Percentiles rank a stretch among this genome's conserved stretches.
Conservation (phyloP, 2,888 invertebrate genomes). For the Globia sparganii region DNA sequence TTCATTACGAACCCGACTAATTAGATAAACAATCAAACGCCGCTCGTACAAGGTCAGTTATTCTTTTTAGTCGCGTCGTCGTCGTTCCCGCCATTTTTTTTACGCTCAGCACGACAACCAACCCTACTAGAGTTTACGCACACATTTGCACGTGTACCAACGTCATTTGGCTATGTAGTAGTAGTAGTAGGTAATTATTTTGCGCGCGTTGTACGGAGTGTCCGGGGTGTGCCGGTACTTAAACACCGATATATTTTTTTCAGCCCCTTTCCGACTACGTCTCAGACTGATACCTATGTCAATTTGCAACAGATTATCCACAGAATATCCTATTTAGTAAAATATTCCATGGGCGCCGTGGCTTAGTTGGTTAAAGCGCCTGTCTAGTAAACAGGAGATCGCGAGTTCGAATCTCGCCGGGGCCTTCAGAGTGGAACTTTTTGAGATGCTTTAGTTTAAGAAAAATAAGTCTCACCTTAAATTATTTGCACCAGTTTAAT, state of each 20-base stretch:
- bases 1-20: too few relatives aligned
- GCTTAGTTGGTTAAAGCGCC: slow-evolving; percentile 89
- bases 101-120: too few relatives aligned
- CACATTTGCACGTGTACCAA: too few relatives aligned
- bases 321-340: slow-evolving; percentile 91
- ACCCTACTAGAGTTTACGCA: too few relatives aligned
- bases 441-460: neutral
- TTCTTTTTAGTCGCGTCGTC: too few relatives aligned
- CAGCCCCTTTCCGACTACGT: neutral
- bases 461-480: neutral
- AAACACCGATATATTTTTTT: neutral
- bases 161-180: too few relatives aligned
- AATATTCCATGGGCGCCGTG: slow-evolving; percentile 92
- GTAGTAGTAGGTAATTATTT: too few relatives aligned
- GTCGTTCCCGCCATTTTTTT: too few relatives aligned
- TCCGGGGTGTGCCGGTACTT: too few relatives aligned
- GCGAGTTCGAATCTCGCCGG: slow-evolving; percentile 93
- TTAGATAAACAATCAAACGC: too few relatives aligned
- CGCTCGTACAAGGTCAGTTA: too few relatives aligned
- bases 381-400: slow-evolving; percentile 90
- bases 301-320: neutral
- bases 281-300: neutral
- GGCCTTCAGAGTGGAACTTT: slow-evolving; percentile 82
- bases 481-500: neutral
- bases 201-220: too few relatives aligned